A percentile compares a stretch with the other conserved stretches of the same genome.
Evolutionary conservation across 2,888 invertebrate species (phyloP).

Genomic region (Dusona sp.): DNA sequence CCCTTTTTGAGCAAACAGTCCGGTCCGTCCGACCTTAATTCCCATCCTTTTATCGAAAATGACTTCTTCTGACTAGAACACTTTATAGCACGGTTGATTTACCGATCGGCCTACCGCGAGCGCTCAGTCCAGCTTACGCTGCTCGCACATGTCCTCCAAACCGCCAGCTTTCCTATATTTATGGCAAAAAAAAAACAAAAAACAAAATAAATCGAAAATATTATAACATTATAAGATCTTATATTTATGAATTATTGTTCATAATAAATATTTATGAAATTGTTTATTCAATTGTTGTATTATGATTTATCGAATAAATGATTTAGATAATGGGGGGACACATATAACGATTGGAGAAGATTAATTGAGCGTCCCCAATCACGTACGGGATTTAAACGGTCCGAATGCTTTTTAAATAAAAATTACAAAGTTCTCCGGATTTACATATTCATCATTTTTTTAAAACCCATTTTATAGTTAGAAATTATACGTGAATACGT

Average conservation of each 20-base stretch:
- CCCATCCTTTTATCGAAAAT: conserved; percentile 71
- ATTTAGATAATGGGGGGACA: no score
- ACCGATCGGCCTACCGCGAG: conserved; percentile 66
- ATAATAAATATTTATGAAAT: background rate
- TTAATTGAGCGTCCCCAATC: background rate
- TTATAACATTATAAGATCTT: conserved; percentile 17
- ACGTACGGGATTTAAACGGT: background rate
- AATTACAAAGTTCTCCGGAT: background rate
- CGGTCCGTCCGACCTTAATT: conserved; percentile 76
- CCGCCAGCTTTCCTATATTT: conserved; percentile 80
- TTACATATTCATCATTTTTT: background rate
- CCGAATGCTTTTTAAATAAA: background rate
- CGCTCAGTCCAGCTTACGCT: conserved; percentile 82
- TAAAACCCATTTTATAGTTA: no score
- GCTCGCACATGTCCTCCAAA: conserved; percentile 82
- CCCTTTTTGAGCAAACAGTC: conserved; percentile 82
- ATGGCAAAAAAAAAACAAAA: conserved; percentile 20
- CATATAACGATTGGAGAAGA: no score
- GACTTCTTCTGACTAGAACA: conserved; percentile 83
- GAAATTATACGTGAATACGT: no score
- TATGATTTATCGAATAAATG: background rate
- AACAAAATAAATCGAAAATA: no score
- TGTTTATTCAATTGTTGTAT: background rate
- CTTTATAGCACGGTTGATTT: conserved; percentile 74
- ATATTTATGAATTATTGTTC: background rate